These are phyloP conservation scores for Syndactyla subalaris DNA, from an alignment of 2,797 vertebrate genomes.

Conservation along the genomic window DNA sequence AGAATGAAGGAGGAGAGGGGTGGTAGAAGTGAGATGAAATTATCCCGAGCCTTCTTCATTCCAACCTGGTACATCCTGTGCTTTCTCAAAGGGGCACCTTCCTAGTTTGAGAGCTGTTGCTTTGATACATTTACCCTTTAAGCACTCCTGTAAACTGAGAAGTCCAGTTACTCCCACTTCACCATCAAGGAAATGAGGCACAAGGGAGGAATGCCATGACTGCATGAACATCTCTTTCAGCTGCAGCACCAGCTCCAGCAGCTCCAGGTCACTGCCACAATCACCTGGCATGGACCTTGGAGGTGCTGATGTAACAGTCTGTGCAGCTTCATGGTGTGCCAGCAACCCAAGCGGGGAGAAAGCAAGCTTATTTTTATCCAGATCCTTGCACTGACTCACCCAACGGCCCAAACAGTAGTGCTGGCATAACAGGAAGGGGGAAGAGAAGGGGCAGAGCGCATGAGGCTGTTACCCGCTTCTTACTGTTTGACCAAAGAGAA, in stretches of 20 bases:
- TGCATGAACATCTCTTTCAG: background rate
- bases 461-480: background rate
- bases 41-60: background rate
- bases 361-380: conserved; percentile 48
- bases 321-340: background rate
- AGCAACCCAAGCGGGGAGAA: background rate
- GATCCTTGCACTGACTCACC: conserved; percentile 54
- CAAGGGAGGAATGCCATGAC: background rate
- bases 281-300: background rate
- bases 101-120: background rate
- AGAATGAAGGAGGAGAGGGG: background rate
- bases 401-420: conserved; percentile 38
- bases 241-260: background rate
- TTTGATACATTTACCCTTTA: background rate
- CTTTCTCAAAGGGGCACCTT: background rate
- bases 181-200: background rate
- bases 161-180: background rate
- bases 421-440: conserved; percentile 62
- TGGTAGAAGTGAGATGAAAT: background rate
- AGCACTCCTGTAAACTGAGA: background rate
- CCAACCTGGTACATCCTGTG: background rate
- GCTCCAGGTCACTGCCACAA: background rate
- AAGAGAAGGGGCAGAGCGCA: conserved; percentile 18
- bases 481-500: conserved; percentile 4
- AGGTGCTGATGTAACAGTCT: background rate